Evolutionary conservation across 2,888 invertebrate genomes (phyloP), one percentile per base, ranked within the genome.

Genomic region (Andricus quercusramuli): DNA sequence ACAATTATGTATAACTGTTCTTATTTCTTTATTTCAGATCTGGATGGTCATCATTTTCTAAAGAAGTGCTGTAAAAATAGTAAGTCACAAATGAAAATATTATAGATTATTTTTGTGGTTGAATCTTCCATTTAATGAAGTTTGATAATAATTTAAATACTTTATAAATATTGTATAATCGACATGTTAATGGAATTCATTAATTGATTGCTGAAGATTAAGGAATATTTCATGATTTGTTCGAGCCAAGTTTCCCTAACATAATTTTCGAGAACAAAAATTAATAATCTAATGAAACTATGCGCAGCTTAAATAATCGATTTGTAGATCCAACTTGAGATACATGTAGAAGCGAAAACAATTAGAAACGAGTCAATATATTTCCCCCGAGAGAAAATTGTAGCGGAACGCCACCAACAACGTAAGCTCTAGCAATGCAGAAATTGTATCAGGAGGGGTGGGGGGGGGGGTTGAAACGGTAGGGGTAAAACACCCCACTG

Each of bases 281-380:
- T 20, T 17, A 51, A 20, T 51, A 51, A 51, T 51, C 20, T 51
- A 51, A 51, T 51, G 1, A 51, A 51, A 51, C 51, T 51, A 20
- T 51, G 17, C 20, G 1, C n/a, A n/a, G 56, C 15, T 3, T 13
- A 25, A 25, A 62, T 22, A 66, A 56, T 65, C 25, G 59, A 11
- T 79, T 62, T 56, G n/a, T 37, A 59, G 0, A 76, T 59, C n/a
- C 25, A 17, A 22, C 13, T 68, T 25, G 68, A 85, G 80, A 79
- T 81, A 84, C 83, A 78, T 78, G 79, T 81, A 80, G 83, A 82
- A 84, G 82, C 82, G 67, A 87, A 88, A 89, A 89, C 85, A 89
- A 88, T 89, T 88, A 88, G 88, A 87, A 86, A 87, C 85, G 84
- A 88, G 87, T 85, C 84, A 84, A 85, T 87, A 86, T 88, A 86